Evolutionary conservation across 92 coral and sea anemone genomes (phyloP).

Genomic region (Palythoa grandis): DNA sequence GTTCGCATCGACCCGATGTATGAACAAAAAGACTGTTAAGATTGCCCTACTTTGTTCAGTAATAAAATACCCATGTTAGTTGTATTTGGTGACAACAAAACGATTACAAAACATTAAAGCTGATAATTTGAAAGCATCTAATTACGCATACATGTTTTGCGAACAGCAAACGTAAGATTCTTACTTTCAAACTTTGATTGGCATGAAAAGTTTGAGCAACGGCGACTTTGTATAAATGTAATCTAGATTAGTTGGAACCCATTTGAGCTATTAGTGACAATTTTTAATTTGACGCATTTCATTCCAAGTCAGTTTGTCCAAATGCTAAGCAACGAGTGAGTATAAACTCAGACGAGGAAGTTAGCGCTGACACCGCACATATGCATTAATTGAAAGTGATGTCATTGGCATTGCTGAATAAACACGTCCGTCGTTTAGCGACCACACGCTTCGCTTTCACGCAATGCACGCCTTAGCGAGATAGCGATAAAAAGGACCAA

Average conservation of each 20-base stretch:
- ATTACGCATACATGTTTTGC: neutral
- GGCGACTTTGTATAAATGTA: neutral
- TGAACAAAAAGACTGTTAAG: too few relatives aligned
- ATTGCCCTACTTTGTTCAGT: neutral
- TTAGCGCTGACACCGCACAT: neutral
- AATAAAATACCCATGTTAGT: neutral
- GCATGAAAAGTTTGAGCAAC: neutral
- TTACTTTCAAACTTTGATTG: too few relatives aligned
- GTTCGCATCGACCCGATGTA: too few relatives aligned
- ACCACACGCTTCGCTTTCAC: neutral
- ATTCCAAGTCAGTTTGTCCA: neutral
- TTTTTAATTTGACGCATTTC: neutral
- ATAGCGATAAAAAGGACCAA: too few relatives aligned
- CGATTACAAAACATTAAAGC: too few relatives aligned
- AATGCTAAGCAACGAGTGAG: conserved; percentile 15
- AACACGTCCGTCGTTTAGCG: neutral
- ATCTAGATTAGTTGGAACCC: neutral
- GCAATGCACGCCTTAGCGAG: too few relatives aligned
- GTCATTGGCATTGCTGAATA: neutral
- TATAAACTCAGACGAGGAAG: conserved; percentile 2
- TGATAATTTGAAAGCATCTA: neutral
- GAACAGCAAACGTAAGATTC: too few relatives aligned
- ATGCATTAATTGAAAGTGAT: neutral
- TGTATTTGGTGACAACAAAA: neutral
- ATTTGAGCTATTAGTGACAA: neutral